Base-by-base conservation (phyloP, 2,113 vertebrate species). In the Jaculus jaculus region DNA sequence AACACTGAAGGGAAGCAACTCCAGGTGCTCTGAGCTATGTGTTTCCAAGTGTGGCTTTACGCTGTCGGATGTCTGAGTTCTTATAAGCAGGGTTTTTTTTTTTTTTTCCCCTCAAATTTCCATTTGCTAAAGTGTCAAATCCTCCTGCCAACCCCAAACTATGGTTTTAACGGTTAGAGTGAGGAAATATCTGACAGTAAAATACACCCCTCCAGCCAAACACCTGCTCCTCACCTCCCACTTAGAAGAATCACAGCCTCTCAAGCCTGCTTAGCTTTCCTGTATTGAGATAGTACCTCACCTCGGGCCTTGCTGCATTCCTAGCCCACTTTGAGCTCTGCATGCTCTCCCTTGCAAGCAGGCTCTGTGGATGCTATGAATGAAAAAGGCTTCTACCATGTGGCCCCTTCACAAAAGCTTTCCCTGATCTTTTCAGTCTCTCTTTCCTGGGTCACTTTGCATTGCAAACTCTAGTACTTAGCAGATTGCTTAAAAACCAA, bases 61-160 rank as follows among this genome's bases (percentile, higher is more conserved):
- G 47, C 11, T 23, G 32, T 18, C 47, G 68, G 81, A 66, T n/a
- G 21, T 47, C 54, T 84, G 28, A 92, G 2, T 77, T 54, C 23
- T 47, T 51, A 1, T 74, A 68, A 82, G 78, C 34, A 39, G 37
- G 32, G 5, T 47, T 47, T 47, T 47, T 47, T 47, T 47, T 47
- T 32, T 91, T 95, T 87, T 93, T 12, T 12, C 12, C 51, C 75
- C 94, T 95, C 80, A 78, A 73, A 91, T 95, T 95, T 95, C 93
- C 87, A 91, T 94, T 96, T 79, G 77, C 68, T 94, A 79, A 95
- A 84, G 80, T 95, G 90, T 84, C 87, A 94, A 74, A 96, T 95
- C 92, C 93, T 94, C 47, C 73, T 34, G 17, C 23, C 68, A 21
- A 24, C 28, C 73, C 47, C 8, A 78, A 80, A 58, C 77, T 71